These are phyloP conservation scores for Aphis gossypii DNA, from an alignment of 1,140 invertebrate genomes.

Conservation along the genomic window DNA sequence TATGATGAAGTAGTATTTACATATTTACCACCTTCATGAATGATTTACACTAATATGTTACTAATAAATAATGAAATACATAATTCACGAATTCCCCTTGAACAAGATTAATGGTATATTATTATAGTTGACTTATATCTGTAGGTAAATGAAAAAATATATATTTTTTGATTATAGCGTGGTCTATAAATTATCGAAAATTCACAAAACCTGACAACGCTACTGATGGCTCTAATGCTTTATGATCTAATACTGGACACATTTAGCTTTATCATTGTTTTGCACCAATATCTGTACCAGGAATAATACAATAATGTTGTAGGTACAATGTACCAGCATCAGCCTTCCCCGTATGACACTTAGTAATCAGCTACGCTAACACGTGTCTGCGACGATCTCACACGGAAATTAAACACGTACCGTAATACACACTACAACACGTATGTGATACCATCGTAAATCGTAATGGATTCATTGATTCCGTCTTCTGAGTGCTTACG, in stretches of 20 bases:
- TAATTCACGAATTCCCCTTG: too few relatives aligned
- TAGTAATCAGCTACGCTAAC: background rate
- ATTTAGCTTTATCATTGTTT: background rate
- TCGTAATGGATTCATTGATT: background rate
- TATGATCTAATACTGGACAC: background rate
- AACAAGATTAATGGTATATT: too few relatives aligned
- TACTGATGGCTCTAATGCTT: background rate
- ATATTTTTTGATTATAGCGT: too few relatives aligned
- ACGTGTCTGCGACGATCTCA: background rate
- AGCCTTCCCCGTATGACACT: background rate
- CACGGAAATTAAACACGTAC: background rate
- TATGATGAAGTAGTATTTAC: too few relatives aligned
- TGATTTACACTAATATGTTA: too few relatives aligned
- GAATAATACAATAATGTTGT: background rate
- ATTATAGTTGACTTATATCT: too few relatives aligned
- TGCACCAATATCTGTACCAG: background rate
- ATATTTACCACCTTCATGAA: too few relatives aligned
- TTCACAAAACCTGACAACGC: too few relatives aligned
- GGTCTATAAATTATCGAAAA: too few relatives aligned
- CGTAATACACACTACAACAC: background rate
- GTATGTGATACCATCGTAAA: background rate
- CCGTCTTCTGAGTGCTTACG: background rate
- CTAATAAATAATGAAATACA: too few relatives aligned
- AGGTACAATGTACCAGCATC: background rate
- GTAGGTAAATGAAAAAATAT: too few relatives aligned